Base-by-base conservation (phyloP, 2,113 vertebrate genomes). In the Ornithorhynchus anatinus region DNA sequence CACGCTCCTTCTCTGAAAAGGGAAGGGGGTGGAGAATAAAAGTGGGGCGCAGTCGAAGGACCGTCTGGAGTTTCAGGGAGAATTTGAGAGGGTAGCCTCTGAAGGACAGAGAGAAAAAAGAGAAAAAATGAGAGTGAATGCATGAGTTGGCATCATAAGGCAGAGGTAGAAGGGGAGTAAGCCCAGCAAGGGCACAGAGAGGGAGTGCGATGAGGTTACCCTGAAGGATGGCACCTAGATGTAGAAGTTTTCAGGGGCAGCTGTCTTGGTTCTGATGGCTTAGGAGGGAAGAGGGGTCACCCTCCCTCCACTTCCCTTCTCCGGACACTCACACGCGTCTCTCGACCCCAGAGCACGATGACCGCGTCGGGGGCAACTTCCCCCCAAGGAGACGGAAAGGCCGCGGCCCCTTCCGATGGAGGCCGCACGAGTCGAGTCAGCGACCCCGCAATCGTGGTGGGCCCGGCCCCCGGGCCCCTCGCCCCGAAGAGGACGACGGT, bases 331-430 rank as follows among this genome's bases (percentile, higher is more conserved):
- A 39, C 11, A 19, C 15, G 23, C 38, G 7, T 7, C 66, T 72
- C 57, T 10, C 45, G 19, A 42, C 10, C 42, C 10, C 60, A 97
- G 96, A 96, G 44, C 94, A 96, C 5, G 94, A 96, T 69, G 94
- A 96, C 38, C 88, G 93, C 7, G 89, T 94, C 10, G 88, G 79
- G 5, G 64, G 71, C 10, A 83, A 75, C 47, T 92, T 93, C 48
- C 87, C 89, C 25, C 92, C 88, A 52, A 93, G 93, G 54, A 92
- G 84, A 61, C 92, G 91, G 38, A 95, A 94, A 84, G 92, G 92
- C 42, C 89, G 93, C 20, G 92, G 93, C 3, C 80, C 92, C n/a
- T 90, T 95, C 76, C 92, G 94, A 40, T 92, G 90, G 47, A 75
- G 91, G 68, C 86, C 88, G 5, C 84, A 84, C 10, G 95, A 95